phyloP scores from a whole-genome alignment of 2,113 vertebrate genomes.

The Mellivora capensis region DNA sequence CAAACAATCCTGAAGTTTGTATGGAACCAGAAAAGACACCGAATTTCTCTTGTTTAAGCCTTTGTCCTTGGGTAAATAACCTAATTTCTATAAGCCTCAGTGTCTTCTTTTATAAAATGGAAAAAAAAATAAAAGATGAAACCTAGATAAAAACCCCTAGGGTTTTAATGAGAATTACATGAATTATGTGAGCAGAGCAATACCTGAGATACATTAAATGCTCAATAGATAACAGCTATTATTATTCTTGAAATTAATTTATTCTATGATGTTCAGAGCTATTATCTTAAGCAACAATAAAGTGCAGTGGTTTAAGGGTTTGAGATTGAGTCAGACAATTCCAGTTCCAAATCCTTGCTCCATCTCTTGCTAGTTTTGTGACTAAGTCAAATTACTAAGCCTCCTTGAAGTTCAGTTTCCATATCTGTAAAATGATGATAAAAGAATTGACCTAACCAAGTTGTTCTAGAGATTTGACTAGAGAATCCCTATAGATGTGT shows the following conservation, averaged over 20 bases:
- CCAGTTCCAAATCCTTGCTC: not conserved
- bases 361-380: not conserved
- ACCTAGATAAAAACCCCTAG: not conserved
- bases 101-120: not conserved
- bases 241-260: not conserved
- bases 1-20: no score
- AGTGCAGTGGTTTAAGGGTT: not conserved
- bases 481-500: not conserved
- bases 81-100: not conserved
- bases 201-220: not conserved
- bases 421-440: not conserved
- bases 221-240: not conserved
- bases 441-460: not conserved
- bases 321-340: not conserved
- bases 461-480: not conserved
- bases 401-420: not conserved
- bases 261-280: not conserved
- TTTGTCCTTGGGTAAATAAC: not conserved
- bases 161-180: not conserved
- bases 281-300: not conserved
- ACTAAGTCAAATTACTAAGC: not conserved
- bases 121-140: not conserved
- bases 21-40: no score
- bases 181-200: not conserved
- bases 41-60: not conserved